Evolutionary conservation across 2,797 vertebrate species (phyloP).

Genomic region (Miichthys miiuy): DNA sequence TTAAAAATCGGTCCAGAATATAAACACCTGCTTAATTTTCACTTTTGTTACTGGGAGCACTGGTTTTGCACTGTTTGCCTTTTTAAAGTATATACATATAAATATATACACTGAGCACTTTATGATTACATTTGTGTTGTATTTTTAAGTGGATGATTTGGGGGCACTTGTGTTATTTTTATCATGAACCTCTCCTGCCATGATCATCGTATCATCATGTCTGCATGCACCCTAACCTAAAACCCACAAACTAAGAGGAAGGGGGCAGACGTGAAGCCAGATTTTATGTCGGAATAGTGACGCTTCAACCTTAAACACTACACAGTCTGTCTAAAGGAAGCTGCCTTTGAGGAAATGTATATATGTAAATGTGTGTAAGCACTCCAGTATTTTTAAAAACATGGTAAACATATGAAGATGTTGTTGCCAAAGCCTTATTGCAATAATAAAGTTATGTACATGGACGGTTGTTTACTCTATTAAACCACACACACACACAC

Average conservation of each 20-base stretch:
- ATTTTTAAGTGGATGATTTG: conserved; percentile 37
- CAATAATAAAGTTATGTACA: conserved; percentile 80
- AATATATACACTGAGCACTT: conserved; percentile 55
- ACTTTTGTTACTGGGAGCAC: conserved; percentile 41
- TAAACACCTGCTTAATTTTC: conserved; percentile 33
- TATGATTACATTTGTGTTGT: conserved; percentile 32
- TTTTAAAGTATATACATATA: conserved; percentile 2
- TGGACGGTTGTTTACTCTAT: conserved; percentile 16
- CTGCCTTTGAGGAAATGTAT: conserved; percentile 46
- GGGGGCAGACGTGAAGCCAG: conserved; percentile 11
- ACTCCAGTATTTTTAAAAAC: conserved; percentile 57
- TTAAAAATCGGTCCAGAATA: conserved; percentile 6
- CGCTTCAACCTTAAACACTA: conserved; percentile 34
- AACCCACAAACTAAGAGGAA: background rate
- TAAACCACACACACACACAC: conserved; percentile 3
- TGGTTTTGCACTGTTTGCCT: conserved; percentile 57
- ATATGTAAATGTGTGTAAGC: conserved; percentile 54
- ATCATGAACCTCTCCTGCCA: conserved; percentile 24
- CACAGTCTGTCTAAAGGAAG: background rate
- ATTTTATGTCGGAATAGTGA: conserved; percentile 43
- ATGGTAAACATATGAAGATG: conserved; percentile 42
- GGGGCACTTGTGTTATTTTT: conserved; percentile 45
- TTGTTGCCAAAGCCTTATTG: conserved; percentile 61
- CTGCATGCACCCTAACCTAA: conserved; percentile 43
- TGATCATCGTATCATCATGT: conserved; percentile 24